Conservation (phyloP, 2,888 invertebrate genomes). For the Watsonalla binaria region DNA sequence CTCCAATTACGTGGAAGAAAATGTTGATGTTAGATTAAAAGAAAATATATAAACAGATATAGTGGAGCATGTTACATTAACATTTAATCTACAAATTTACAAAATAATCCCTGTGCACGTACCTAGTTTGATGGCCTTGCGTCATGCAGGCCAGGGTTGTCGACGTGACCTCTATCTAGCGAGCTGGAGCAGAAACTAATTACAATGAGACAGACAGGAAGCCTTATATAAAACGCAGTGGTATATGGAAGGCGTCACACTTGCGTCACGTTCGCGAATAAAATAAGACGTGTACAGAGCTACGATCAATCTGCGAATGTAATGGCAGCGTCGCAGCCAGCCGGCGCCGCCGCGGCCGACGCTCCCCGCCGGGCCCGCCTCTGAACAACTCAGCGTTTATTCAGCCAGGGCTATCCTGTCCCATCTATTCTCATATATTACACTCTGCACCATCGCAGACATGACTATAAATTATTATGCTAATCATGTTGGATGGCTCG, state of each 20-base stretch:
- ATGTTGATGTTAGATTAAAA: too few relatives aligned
- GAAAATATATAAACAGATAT: too few relatives aligned
- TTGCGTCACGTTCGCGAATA: not conserved
- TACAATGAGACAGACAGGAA: constrained; percentile 39
- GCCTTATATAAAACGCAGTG: constrained; percentile 46
- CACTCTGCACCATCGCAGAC: constrained; percentile 21
- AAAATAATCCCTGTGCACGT: constrained; percentile 12
- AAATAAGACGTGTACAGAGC: constrained; percentile 35
- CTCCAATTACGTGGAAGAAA: too few relatives aligned
- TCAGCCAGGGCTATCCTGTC: not conserved
- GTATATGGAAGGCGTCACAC: constrained; percentile 25
- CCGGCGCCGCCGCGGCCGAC: constrained; percentile 63
- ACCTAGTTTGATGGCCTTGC: constrained; percentile 17
- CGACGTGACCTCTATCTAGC: constrained; percentile 17
- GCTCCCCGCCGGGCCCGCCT: constrained; percentile 42
- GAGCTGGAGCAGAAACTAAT: constrained; percentile 21
- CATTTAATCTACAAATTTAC: constrained; percentile 1
- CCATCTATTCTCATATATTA: constrained; percentile 23
- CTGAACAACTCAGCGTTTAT: constrained; percentile 37
- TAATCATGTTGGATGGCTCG: constrained; percentile 17
- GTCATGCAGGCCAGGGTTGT: constrained; percentile 24
- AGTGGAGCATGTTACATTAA: too few relatives aligned
- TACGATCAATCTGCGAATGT: constrained; percentile 68
- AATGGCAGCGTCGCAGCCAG: constrained; percentile 66
- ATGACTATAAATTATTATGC: constrained; percentile 38